A percentile compares a stretch with the other conserved stretches of the same genome.
Conservation (phyloP, 64 coral and sea anemone genomes). For the Trachythela sp. region DNA sequence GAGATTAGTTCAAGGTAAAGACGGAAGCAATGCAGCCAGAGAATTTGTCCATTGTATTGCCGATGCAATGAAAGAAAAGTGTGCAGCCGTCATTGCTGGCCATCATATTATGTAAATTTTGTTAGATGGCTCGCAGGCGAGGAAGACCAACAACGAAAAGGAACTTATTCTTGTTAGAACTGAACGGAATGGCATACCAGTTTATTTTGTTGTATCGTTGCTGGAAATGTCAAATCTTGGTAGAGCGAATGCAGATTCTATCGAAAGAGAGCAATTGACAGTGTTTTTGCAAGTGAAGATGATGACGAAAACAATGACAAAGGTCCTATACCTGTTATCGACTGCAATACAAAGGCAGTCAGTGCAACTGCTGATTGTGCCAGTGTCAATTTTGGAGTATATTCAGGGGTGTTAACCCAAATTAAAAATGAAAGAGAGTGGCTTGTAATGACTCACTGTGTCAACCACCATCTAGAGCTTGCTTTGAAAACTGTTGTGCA, state of each 20-base stretch:
- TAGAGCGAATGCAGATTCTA: not conserved
- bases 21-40: slow-evolving; percentile 13
- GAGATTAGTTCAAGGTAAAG: slow-evolving; percentile 22
- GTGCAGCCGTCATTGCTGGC: not conserved
- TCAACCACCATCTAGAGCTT: slow-evolving; percentile 37
- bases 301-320: not conserved
- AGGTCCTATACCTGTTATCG: slow-evolving; percentile 1
- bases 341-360: slow-evolving; percentile 16
- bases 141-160: slow-evolving; percentile 37
- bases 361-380: slow-evolving; percentile 22
- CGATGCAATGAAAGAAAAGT: slow-evolving; percentile 25
- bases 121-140: slow-evolving; percentile 37
- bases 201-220: slow-evolving; percentile 30
- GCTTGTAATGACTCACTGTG: slow-evolving; percentile 41
- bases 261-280: not conserved
- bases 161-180: slow-evolving; percentile 37
- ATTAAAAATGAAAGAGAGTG: slow-evolving; percentile 2
- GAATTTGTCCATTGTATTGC: slow-evolving; percentile 40
- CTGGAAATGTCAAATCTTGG: slow-evolving; percentile 26
- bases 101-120: slow-evolving; percentile 27
- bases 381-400: slow-evolving; percentile 32
- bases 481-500: slow-evolving; percentile 25
- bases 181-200: slow-evolving; percentile 27
- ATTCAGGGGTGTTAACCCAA: slow-evolving; percentile 19
- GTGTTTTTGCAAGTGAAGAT: not conserved